These are phyloP conservation scores for Euspilapteryx auroguttella DNA, from an alignment of 2,888 invertebrate species.

Conservation along the genomic window DNA sequence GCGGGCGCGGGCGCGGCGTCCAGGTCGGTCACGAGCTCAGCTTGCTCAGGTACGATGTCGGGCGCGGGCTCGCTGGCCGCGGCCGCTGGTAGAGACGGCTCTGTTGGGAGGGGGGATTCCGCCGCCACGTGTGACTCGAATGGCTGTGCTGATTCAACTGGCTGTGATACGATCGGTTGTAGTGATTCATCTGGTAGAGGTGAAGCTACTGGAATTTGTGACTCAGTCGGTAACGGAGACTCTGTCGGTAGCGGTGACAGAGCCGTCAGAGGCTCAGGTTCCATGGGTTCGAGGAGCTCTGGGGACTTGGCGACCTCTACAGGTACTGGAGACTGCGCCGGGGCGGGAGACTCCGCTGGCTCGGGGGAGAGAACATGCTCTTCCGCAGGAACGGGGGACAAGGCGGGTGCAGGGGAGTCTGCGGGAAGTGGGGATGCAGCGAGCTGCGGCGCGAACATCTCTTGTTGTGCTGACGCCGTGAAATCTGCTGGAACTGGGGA, in stretches of 20 bases:
- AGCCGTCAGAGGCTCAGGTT: conserved; percentile 6
- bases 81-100: background rate
- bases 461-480: conserved; percentile 10
- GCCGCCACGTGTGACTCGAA: no score
- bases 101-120: background rate
- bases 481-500: conserved; percentile 11
- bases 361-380: no score
- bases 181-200: no score
- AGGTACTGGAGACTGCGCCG: no score
- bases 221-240: conserved; percentile 2
- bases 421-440: conserved; percentile 4
- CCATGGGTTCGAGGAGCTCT: no score
- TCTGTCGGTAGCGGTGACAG: conserved; percentile 3
- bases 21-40: conserved; percentile 38
- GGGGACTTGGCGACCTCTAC: no score
- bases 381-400: conserved; percentile 6
- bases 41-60: conserved; percentile 32
- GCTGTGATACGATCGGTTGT: no score
- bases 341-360: no score
- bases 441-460: background rate
- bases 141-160: no score
- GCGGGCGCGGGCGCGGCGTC: conserved; percentile 18
- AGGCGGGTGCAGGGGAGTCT: conserved; percentile 5
- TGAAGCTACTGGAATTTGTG: background rate
- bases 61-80: conserved; percentile 22